These are phyloP conservation scores for Dryoscopus gambensis DNA, from an alignment of 2,113 vertebrate genomes.

Conservation along the genomic window DNA sequence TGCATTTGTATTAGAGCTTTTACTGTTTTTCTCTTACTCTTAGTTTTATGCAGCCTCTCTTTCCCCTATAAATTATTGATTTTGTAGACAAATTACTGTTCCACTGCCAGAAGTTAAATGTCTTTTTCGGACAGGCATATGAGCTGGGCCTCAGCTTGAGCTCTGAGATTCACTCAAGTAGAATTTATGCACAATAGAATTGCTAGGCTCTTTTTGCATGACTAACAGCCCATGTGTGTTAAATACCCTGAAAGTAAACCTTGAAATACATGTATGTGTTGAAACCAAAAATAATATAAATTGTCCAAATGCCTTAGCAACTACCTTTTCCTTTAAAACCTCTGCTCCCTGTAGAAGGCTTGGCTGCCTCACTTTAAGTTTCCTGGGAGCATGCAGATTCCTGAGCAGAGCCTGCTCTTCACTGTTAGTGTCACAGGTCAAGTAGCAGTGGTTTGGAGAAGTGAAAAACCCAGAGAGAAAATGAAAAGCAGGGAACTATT, in stretches of 20 bases:
- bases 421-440: rapidly evolving
- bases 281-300: not conserved
- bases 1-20: not conserved
- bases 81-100: constrained; percentile 28
- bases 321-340: not conserved
- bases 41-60: not conserved
- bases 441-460: not conserved
- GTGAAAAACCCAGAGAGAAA: not conserved
- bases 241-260: not conserved
- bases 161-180: not conserved
- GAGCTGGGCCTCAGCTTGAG: constrained; percentile 6
- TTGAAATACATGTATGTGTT: not conserved
- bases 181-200: constrained; percentile 13
- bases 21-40: not conserved
- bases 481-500: not conserved
- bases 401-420: not conserved
- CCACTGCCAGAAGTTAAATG: constrained; percentile 17
- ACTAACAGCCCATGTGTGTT: not conserved
- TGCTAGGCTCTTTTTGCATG: not conserved
- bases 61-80: constrained; percentile 41
- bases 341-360: not conserved
- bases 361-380: not conserved
- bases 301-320: not conserved
- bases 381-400: not conserved
- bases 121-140: not conserved